Base-by-base conservation (phyloP, 2,797 vertebrate genomes). In the Takifugu rubripes region DNA sequence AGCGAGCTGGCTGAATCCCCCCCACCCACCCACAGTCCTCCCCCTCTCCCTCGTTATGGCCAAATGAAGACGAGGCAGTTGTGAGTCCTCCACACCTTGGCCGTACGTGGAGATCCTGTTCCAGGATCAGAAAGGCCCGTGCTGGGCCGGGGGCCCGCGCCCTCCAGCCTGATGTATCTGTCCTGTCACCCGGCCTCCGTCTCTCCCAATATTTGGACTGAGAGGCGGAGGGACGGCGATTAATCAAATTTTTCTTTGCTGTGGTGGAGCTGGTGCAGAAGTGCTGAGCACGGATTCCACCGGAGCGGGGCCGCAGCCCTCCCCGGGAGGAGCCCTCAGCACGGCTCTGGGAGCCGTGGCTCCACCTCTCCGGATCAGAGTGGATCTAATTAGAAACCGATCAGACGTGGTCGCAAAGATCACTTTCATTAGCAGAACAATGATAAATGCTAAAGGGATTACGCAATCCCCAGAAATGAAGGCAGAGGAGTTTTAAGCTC, bases 1-100 rank as follows among this genome's bases (percentile, higher is more conserved):
- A 74, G 81, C 54, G 68, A 84, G 84, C 81, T 83, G 80, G 77
- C 86, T 83, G 81, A 71, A 49, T 49, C 54, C 51, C 54, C 53
- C 68, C 14, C 33, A 47, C 36, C 26, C 49, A 40, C 72, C 45
- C 25, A 57, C 50, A 50, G 64, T 49, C 71, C 48, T 56, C 62
- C 70, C 67, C 58, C 64, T 70, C 72, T 75, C 69, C 76, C 86
- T 85, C 79, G 80, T 87, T 85, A 82, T 82, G 79, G 72, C 71
- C 84, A 85, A 86, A 88, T 89, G 84, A 84, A 87, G 84, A 85
- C 81, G 71, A 81, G 83, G 79, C 85, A 78, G 78, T 88, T 86
- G 86, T 87, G 83, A 77, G 82, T 90, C 86, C 82, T 88, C 76
- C 75, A 78, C 84, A 87, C 78, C 78, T 83, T 78, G 6, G 40